These are phyloP conservation scores for Pionites leucogaster DNA, from an alignment of 2,113 vertebrate genomes.

Conservation along the genomic window DNA sequence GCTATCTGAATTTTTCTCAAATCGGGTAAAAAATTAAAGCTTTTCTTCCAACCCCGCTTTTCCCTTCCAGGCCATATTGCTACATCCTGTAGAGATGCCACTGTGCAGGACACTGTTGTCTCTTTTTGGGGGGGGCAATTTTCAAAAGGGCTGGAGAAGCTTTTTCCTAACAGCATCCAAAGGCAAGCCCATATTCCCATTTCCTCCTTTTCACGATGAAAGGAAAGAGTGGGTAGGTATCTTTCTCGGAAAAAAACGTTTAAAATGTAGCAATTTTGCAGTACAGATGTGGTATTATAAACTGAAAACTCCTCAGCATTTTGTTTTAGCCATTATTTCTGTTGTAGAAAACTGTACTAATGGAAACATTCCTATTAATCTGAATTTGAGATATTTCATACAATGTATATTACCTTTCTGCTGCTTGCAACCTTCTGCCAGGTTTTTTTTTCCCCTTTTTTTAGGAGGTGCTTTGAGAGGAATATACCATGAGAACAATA, in stretches of 20 bases:
- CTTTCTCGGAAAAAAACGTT: not conserved
- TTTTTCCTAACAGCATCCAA: not conserved
- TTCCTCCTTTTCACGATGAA: conserved; percentile 43
- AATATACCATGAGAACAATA: conserved; percentile 88
- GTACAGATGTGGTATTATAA: conserved; percentile 72
- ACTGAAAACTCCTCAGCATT: conserved; percentile 58
- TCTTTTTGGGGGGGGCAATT: conserved; percentile 13
- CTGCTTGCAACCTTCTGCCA: conserved; percentile 85
- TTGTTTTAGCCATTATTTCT: conserved; percentile 64
- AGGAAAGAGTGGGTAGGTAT: conserved; percentile 60
- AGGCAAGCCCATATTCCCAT: not conserved
- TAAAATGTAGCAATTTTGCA: conserved; percentile 66
- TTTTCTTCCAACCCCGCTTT: conserved; percentile 12
- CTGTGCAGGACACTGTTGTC: not conserved
- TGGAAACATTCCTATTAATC: conserved; percentile 78
- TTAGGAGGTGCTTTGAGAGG: conserved; percentile 86
- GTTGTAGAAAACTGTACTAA: conserved; percentile 71
- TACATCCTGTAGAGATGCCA: not conserved
- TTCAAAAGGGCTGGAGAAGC: not conserved
- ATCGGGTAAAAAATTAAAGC: conserved; percentile 31
- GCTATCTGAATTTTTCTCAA: conserved; percentile 29
- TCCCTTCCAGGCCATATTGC: not conserved
- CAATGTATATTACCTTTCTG: conserved; percentile 84
- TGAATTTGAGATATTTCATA: conserved; percentile 80
- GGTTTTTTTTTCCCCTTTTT: conserved; percentile 69